Evolutionary conservation across 2,113 vertebrate genomes (phyloP).

Genomic region (Cynocephalus volans): DNA sequence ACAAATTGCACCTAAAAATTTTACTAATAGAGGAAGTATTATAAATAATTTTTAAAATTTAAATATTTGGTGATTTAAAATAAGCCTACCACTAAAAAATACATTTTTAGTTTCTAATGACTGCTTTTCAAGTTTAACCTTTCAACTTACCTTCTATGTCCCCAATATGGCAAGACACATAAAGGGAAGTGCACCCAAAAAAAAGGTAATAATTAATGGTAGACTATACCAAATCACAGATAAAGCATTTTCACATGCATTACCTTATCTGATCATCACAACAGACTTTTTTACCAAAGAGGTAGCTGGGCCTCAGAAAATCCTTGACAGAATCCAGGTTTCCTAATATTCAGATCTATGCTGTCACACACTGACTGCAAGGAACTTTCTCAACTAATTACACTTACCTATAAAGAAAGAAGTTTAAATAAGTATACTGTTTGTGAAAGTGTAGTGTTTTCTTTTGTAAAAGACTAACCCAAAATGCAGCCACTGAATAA

Average conservation of each 20-base stretch:
- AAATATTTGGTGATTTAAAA: constrained; percentile 39
- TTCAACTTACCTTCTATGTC: background rate
- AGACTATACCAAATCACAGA: background rate
- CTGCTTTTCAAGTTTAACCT: constrained; percentile 10
- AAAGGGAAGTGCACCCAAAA: background rate
- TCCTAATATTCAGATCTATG: background rate
- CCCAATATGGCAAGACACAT: background rate
- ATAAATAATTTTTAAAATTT: background rate
- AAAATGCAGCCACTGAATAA: background rate
- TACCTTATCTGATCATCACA: background rate
- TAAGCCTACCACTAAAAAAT: background rate
- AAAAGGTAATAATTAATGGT: background rate
- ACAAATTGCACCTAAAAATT: background rate
- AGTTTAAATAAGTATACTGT: background rate
- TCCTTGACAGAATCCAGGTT: background rate
- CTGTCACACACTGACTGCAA: background rate
- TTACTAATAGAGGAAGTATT: background rate
- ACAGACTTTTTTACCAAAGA: background rate
- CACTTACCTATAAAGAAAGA: background rate
- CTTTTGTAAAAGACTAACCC: background rate
- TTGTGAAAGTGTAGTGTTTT: constrained; percentile 45
- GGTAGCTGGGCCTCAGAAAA: background rate
- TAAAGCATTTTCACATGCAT: background rate
- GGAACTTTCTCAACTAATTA: background rate
- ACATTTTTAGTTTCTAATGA: constrained; percentile 55